Percentiles rank a stretch among this genome's conserved stretches.
Evolutionary conservation across 2,888 invertebrate genomes (phyloP).

Genomic region (Thalpophila matura): DNA sequence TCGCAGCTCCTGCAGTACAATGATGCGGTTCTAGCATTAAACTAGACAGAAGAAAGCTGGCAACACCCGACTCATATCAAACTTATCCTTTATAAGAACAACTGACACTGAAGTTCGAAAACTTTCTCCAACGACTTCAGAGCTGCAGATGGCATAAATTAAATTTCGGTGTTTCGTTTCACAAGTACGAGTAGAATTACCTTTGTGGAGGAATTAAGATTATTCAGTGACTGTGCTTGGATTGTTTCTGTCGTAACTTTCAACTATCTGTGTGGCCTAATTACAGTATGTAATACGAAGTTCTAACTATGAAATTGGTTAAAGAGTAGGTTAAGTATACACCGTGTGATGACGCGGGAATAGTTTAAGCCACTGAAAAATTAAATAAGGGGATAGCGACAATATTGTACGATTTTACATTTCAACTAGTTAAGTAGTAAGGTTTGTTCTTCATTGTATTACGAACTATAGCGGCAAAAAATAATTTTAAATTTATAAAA

Average conservation of each 20-base stretch:
- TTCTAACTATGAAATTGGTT: too few relatives aligned
- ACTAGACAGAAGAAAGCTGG: slow-evolving; percentile 66
- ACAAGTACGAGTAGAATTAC: slow-evolving; percentile 41
- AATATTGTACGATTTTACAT: too few relatives aligned
- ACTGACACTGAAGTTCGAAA: slow-evolving; percentile 71
- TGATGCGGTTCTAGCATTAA: slow-evolving; percentile 59
- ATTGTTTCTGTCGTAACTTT: slow-evolving; percentile 26
- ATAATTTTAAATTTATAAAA: too few relatives aligned
- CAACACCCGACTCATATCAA: slow-evolving; percentile 68
- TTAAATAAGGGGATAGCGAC: too few relatives aligned
- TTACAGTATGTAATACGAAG: too few relatives aligned
- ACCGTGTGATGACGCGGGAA: too few relatives aligned
- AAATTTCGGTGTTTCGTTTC: slow-evolving; percentile 66
- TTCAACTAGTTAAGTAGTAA: too few relatives aligned
- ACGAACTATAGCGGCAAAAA: too few relatives aligned
- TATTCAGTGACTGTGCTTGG: slow-evolving; percentile 23
- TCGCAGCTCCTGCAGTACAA: slow-evolving; percentile 23
- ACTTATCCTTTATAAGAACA: slow-evolving; percentile 70
- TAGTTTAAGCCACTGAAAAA: too few relatives aligned
- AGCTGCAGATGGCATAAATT: slow-evolving; percentile 72
- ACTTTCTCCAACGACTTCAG: slow-evolving; percentile 64
- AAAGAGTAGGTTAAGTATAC: too few relatives aligned
- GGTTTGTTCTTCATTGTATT: too few relatives aligned
- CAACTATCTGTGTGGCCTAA: too few relatives aligned
- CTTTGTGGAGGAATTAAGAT: slow-evolving; percentile 49